Percentiles rank a stretch among this genome's conserved stretches.
Conservation (phyloP, 2,113 vertebrate species). For the Capreolus pygargus region DNA sequence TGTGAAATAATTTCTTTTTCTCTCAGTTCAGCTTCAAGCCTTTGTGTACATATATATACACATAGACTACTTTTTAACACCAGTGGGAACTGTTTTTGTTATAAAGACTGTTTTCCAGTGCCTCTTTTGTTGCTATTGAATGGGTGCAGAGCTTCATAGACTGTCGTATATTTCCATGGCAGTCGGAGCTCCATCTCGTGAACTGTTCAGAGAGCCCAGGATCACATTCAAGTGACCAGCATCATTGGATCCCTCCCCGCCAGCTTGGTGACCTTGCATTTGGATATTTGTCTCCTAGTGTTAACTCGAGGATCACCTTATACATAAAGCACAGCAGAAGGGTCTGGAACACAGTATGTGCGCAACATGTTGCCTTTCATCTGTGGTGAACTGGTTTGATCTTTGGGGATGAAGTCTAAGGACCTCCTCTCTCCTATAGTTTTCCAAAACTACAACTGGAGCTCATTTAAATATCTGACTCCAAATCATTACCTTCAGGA, state of each 20-base stretch:
- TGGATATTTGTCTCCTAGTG: neutral
- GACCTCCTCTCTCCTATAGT: fast-evolving
- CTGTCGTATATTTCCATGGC: fast-evolving
- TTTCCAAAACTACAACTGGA: neutral
- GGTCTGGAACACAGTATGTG: fast-evolving
- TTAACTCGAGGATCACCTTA: neutral
- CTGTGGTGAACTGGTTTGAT: fast-evolving
- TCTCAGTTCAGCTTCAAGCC: neutral
- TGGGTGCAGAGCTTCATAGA: neutral
- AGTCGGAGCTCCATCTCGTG: neutral
- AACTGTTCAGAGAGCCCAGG: neutral
- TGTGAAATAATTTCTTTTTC: neutral
- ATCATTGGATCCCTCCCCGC: fast-evolving
- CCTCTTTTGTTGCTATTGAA: neutral
- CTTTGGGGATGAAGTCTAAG: neutral
- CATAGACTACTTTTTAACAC: neutral
- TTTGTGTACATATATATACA: neutral
- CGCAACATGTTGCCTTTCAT: fast-evolving
- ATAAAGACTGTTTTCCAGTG: neutral
- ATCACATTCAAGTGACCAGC: too few relatives aligned
- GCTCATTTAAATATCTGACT: neutral
- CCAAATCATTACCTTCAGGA: neutral
- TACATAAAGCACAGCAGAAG: fast-evolving
- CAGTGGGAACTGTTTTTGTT: neutral
- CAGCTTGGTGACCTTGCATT: neutral